Conservation (phyloP, 2,888 invertebrate genomes). For the Acronicta leporina region DNA sequence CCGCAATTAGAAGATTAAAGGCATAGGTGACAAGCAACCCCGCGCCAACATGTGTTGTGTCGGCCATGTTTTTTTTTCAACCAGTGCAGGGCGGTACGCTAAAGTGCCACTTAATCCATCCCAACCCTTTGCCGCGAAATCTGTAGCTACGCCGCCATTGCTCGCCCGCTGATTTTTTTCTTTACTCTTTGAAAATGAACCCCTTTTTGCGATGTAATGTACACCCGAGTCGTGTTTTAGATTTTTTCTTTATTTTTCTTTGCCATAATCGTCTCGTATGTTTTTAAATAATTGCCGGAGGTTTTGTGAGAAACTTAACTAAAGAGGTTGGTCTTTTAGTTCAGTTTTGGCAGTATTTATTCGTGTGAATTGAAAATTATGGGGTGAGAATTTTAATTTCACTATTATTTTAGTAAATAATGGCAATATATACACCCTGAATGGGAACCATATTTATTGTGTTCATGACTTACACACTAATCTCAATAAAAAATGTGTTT, state of each 20-base stretch:
- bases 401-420: too few relatives aligned
- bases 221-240: conserved; percentile 74
- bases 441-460: too few relatives aligned
- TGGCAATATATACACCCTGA: too few relatives aligned
- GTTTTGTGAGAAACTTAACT: conserved; percentile 32
- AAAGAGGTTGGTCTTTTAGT: conserved; percentile 29
- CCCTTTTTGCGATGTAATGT: conserved; percentile 82
- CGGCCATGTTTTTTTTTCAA: conserved; percentile 76
- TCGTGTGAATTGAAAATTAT: neutral
- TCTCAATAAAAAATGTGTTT: too few relatives aligned
- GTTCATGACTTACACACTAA: too few relatives aligned
- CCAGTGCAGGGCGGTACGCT: conserved; percentile 78
- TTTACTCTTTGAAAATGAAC: conserved; percentile 82
- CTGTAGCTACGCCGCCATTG: conserved; percentile 79
- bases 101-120: conserved; percentile 84
- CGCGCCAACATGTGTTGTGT: conserved; percentile 53
- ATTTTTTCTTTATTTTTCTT: conserved; percentile 18
- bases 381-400: too few relatives aligned
- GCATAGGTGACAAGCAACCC: conserved; percentile 63
- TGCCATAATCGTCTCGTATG: conserved; percentile 26
- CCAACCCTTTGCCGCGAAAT: conserved; percentile 84
- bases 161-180: conserved; percentile 74
- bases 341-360: conserved; percentile 9
- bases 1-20: conserved; percentile 83
- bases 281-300: conserved; percentile 22